These are phyloP conservation scores for Agrenia bidenticulata DNA, from an alignment of 2,888 invertebrate species.

Conservation along the genomic window DNA sequence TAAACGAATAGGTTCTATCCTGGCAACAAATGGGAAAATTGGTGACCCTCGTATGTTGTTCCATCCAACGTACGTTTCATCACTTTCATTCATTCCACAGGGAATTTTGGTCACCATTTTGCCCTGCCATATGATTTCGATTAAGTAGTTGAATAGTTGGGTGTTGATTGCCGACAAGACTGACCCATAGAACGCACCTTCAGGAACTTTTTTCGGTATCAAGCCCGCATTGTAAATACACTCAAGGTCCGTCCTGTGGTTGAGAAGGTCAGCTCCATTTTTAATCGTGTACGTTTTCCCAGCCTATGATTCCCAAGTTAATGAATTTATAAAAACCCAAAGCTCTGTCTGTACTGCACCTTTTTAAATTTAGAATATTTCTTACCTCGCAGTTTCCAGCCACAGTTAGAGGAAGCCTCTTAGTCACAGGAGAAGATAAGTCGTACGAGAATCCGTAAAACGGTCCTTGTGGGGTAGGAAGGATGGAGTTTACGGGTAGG, in stretches of 20 bases:
- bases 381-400: slow-evolving; percentile 13
- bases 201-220: not conserved
- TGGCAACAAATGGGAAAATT: not conserved
- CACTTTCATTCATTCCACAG: too few species aligned
- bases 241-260: not conserved
- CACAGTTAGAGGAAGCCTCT: slow-evolving; percentile 12
- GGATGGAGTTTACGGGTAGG: not conserved
- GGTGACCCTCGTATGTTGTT: not conserved
- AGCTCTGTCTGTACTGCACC: too few species aligned
- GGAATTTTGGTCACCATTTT: not conserved
- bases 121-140: not conserved
- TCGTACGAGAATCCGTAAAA: slow-evolving; percentile 11
- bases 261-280: not conserved
- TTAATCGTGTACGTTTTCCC: slow-evolving; percentile 9
- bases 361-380: too few species aligned
- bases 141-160: slow-evolving; percentile 2
- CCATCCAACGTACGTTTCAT: not conserved
- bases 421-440: not conserved
- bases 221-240: slow-evolving; percentile 6
- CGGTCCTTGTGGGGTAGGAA: slow-evolving; percentile 11
- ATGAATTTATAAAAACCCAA: too few species aligned
- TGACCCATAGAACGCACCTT: slow-evolving; percentile 9
- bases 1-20: not conserved
- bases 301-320: not conserved
- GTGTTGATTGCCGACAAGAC: not conserved